Evolutionary conservation across 2,113 vertebrate species (phyloP), one percentile per base, ranked within the genome.

Genomic region (Lota lota): DNA sequence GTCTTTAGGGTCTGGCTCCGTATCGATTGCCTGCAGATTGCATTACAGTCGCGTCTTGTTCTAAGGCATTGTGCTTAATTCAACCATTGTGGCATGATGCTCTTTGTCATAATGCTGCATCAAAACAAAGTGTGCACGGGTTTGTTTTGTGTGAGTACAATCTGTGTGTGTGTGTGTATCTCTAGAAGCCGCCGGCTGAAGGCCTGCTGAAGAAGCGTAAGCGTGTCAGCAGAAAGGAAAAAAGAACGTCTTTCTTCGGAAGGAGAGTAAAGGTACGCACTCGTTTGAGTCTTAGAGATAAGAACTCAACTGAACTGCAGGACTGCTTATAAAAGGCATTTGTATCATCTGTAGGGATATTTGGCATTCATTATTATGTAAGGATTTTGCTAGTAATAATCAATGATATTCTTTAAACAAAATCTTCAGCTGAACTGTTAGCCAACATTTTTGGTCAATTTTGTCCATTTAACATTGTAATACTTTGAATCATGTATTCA

Each of bases 1-100:
- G 89, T 92, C 89, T 90, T 84, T 87, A 87, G 88, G 90, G 84
- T 84, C 85, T 90, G 87, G 86, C 87, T 84, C 1, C 77, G 83
- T 47, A 88, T 90, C 67, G 90, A 90, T 91, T 85, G 83, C 82
- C 81, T 90, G 83, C 76, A 91, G 88, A 92, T 90, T 90, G 87
- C 84, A 85, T 87, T 88, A 85, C 77, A 82, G 82, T 88, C 83
- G 76, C 82, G 81, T 77, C 76, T 86, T 85, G 72, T 75, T 71
- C 70, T 40, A 18, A 75, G 36, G 53, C 64, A 54, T 51, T 76
- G 79, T 84, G 82, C 68, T 83, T 84, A 88, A 90, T 88, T 91
- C 86, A 80, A 79, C 80, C 82, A 87, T 88, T 87, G 82, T 88
- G 74, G 78, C 78, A 69, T 80, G 76, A 83, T 70, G 77, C 77